phyloP scores from a whole-genome alignment of 2,888 invertebrate genomes.

The Chrysolina oricalcia region DNA sequence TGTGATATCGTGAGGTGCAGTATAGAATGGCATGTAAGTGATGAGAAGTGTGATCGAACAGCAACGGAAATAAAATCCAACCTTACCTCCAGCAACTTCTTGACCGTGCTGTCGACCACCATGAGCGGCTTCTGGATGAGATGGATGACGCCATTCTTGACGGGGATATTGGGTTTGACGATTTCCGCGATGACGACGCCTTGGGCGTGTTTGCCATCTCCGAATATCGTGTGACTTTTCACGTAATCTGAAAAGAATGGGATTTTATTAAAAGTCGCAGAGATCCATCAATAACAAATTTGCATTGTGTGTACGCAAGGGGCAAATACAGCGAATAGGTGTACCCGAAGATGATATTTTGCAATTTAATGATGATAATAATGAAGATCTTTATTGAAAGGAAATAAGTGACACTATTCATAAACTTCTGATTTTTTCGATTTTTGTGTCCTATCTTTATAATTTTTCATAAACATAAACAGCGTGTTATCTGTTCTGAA shows the following conservation, averaged over 20 bases:
- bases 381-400: too few relatives aligned
- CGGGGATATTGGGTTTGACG: constrained; percentile 91
- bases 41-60: constrained; percentile 16
- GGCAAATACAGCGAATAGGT: not conserved
- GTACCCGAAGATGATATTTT: not conserved
- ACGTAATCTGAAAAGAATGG: constrained; percentile 80
- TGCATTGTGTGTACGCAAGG: not conserved
- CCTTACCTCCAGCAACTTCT: constrained; percentile 89
- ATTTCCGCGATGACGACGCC: constrained; percentile 93
- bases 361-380: not conserved
- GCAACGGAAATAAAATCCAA: constrained; percentile 1
- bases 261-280: not conserved
- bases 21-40: constrained; percentile 11
- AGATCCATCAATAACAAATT: constrained; percentile 9
- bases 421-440: too few relatives aligned
- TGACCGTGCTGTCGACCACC: constrained; percentile 92
- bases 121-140: constrained; percentile 93
- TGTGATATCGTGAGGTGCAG: not conserved
- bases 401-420: too few relatives aligned
- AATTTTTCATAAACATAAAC: too few relatives aligned
- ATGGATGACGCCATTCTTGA: constrained; percentile 94
- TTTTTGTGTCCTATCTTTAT: too few relatives aligned
- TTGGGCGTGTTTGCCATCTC: constrained; percentile 84
- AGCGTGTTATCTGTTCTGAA: too few relatives aligned
- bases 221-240: constrained; percentile 87